Percentiles rank a stretch among this genome's conserved stretches.
phyloP scores from a whole-genome alignment of 2,888 invertebrate genomes.

The Drosophila meridionalis region DNA sequence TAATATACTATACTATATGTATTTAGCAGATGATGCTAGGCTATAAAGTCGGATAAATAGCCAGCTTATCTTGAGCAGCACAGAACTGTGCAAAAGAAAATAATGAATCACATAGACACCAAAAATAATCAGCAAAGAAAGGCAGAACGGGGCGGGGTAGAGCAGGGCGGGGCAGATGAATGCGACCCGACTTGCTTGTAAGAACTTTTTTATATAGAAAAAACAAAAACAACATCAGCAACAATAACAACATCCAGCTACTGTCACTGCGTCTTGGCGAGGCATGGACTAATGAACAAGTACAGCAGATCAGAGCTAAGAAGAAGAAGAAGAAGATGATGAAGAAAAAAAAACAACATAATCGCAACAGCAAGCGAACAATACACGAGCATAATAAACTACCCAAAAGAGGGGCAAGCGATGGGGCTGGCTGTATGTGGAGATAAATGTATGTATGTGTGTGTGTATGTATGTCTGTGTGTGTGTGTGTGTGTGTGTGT shows the following conservation, averaged over 20 bases:
- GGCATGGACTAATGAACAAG: constrained; percentile 60
- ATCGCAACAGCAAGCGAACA: constrained; percentile 46
- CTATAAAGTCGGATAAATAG: constrained; percentile 28
- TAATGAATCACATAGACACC: constrained; percentile 74
- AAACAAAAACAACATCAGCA: constrained; percentile 25
- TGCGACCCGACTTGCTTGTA: constrained; percentile 26
- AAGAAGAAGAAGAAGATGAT: not conserved
- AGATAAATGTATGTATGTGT: constrained; percentile 1
- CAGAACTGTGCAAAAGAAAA: constrained; percentile 41
- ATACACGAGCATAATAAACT: constrained; percentile 57
- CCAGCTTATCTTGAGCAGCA: constrained; percentile 50
- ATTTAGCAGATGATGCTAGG: constrained; percentile 57
- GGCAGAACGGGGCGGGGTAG: constrained; percentile 12
- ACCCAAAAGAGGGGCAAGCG: constrained; percentile 15
- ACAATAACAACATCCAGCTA: constrained; percentile 43
- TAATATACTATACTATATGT: not conserved
- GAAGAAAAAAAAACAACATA: constrained; percentile 32
- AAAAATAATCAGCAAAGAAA: constrained; percentile 75
- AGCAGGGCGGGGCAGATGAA: constrained; percentile 20
- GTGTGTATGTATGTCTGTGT: not conserved
- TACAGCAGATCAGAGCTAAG: constrained; percentile 31
- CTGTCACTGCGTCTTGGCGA: constrained; percentile 47
- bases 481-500: not conserved
- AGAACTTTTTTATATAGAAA: constrained; percentile 15
- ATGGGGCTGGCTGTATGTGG: not conserved